phyloP scores from a whole-genome alignment of 2,888 invertebrate species.

The Tachina fera region DNA sequence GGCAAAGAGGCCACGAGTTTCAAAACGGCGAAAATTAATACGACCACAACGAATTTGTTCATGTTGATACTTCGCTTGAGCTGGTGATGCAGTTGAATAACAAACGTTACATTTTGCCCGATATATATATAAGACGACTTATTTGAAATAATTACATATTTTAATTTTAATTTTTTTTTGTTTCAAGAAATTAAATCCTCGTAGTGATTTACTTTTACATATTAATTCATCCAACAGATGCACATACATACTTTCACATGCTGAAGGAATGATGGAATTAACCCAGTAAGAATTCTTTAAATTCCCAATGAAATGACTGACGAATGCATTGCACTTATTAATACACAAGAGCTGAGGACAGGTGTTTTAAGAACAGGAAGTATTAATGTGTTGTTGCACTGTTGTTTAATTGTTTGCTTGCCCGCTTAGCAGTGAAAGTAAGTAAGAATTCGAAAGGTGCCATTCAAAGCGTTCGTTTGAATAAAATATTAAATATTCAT shows the following conservation, averaged over 20 bases:
- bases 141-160: constrained; percentile 2
- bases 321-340: constrained; percentile 37
- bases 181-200: background rate
- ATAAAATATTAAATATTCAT: constrained; percentile 7
- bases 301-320: constrained; percentile 39
- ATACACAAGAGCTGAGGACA: constrained; percentile 28
- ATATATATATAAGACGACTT: constrained; percentile 42
- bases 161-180: background rate
- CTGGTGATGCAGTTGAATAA: constrained; percentile 34
- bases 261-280: constrained; percentile 25
- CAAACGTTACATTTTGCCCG: background rate
- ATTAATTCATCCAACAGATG: constrained; percentile 1
- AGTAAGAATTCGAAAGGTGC: constrained; percentile 48
- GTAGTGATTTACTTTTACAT: background rate
- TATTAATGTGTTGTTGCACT: constrained; percentile 26
- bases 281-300: constrained; percentile 53
- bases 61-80: constrained; percentile 21
- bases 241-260: constrained; percentile 31
- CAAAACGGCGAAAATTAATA: constrained; percentile 44
- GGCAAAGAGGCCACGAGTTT: constrained; percentile 24
- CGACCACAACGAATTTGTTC: constrained; percentile 41
- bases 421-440: constrained; percentile 61
- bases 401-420: constrained; percentile 20
- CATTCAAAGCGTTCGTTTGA: constrained; percentile 19
- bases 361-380: constrained; percentile 67